Evolutionary conservation across 2,888 invertebrate genomes (phyloP).

Genomic region (Eretmocerus hayati): DNA sequence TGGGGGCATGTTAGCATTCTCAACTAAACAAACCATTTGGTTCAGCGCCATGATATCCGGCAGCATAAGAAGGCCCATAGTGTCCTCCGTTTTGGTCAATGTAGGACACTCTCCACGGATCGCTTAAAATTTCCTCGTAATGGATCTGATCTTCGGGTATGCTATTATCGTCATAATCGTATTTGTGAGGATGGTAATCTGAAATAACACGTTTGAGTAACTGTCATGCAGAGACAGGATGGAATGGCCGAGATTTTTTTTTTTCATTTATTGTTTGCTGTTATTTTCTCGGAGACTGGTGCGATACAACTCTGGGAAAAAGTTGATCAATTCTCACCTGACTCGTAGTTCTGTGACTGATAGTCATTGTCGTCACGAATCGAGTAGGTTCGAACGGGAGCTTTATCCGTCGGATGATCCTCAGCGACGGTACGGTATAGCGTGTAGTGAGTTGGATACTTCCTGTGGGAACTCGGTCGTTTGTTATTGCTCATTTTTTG

Average conservation of each 20-base stretch:
- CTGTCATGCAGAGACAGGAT: no score
- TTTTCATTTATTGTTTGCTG: no score
- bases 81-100: not conserved
- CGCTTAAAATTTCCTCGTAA: not conserved
- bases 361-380: conserved; percentile 8
- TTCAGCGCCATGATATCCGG: no score
- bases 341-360: conserved; percentile 1
- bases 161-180: conserved; percentile 12
- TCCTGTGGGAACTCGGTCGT: not conserved
- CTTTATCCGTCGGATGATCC: not conserved
- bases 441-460: not conserved
- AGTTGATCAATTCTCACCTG: not conserved
- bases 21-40: no score
- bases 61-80: not conserved
- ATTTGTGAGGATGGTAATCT: conserved; percentile 11
- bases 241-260: no score
- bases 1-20: not conserved
- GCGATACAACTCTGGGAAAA: no score
- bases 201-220: not conserved
- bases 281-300: no score
- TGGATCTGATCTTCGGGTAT: conserved; percentile 5
- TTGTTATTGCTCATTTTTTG: not conserved
- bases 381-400: not conserved
- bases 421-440: not conserved
- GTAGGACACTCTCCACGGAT: conserved; percentile 4